A percentile compares a stretch with the other conserved stretches of the same genome.
Conservation (phyloP, 2,113 vertebrate species). For the Emydocephalus ijimae region DNA sequence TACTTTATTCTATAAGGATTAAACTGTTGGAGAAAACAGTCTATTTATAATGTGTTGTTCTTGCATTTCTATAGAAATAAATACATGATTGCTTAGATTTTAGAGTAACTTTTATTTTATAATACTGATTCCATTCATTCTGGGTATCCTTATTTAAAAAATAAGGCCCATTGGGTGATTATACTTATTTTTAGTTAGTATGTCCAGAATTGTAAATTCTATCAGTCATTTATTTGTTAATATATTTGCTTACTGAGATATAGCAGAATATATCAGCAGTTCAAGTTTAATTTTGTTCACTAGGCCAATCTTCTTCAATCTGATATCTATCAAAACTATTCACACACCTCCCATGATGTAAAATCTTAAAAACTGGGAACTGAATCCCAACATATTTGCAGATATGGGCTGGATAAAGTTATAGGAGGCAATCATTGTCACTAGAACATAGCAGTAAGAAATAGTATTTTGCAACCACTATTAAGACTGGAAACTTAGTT, state of each 20-base stretch:
- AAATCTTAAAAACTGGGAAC: not conserved
- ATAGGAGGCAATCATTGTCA: not conserved
- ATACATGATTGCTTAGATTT: not conserved
- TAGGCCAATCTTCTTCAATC: not conserved
- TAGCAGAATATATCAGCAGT: not conserved
- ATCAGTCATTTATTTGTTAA: not conserved
- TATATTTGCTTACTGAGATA: not conserved
- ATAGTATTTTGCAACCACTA: not conserved
- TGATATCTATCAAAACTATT: not conserved
- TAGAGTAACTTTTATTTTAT: not conserved
- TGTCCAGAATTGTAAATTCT: not conserved
- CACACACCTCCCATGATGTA: not conserved
- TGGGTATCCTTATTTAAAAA: not conserved
- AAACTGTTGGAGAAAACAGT: not conserved
- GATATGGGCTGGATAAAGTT: not conserved
- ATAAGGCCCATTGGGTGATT: not conserved
- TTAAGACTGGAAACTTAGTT: not conserved
- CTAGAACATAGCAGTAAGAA: not conserved
- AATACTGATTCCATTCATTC: not conserved
- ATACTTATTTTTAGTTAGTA: not conserved
- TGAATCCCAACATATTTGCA: not conserved
- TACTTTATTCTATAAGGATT: constrained; percentile 7
- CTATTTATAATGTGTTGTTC: not conserved
- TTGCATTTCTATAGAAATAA: constrained; percentile 4
- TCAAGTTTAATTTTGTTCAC: not conserved